Evolutionary conservation across 2,797 vertebrate genomes (phyloP).

Genomic region (Synanceia verrucosa): DNA sequence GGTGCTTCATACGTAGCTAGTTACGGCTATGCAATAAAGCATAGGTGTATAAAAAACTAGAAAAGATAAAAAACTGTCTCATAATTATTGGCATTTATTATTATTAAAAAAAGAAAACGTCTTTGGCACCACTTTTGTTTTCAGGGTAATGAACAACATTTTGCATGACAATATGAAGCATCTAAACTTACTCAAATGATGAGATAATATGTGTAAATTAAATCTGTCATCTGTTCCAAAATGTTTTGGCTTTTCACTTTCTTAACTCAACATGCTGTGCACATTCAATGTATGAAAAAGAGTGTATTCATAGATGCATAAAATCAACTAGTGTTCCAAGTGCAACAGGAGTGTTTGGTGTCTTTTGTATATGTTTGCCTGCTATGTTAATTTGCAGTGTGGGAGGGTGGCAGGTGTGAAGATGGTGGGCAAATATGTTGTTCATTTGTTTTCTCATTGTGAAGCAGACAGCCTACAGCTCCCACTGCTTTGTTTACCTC

Average conservation of each 20-base stretch:
- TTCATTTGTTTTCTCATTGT: slow-evolving; percentile 66
- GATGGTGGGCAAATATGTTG: slow-evolving; percentile 57
- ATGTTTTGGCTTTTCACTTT: slow-evolving; percentile 12
- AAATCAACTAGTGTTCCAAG: slow-evolving; percentile 7
- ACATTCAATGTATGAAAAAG: too few species aligned
- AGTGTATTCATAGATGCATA: not conserved
- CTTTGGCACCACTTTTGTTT: not conserved
- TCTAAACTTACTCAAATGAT: not conserved
- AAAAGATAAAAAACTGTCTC: not conserved
- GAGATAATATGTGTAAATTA: not conserved
- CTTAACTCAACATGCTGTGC: too few species aligned
- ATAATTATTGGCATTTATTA: not conserved
- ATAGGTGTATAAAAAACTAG: too few species aligned
- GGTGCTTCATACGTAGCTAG: too few species aligned
- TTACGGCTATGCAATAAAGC: too few species aligned
- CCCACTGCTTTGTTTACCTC: slow-evolving; percentile 54
- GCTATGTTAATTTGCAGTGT: slow-evolving; percentile 40
- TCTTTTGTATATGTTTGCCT: slow-evolving; percentile 40
- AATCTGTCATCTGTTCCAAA: slow-evolving; percentile 19
- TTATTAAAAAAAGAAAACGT: not conserved
- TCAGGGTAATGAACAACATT: not conserved
- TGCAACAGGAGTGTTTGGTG: slow-evolving; percentile 18
- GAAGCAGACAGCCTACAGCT: slow-evolving; percentile 49
- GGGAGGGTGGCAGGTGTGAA: slow-evolving; percentile 59
- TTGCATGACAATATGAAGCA: too few species aligned